A percentile compares a stretch with the other conserved stretches of the same genome.
These are phyloP conservation scores for Samia ricini DNA, from an alignment of 1,140 invertebrate species.

Conservation along the genomic window DNA sequence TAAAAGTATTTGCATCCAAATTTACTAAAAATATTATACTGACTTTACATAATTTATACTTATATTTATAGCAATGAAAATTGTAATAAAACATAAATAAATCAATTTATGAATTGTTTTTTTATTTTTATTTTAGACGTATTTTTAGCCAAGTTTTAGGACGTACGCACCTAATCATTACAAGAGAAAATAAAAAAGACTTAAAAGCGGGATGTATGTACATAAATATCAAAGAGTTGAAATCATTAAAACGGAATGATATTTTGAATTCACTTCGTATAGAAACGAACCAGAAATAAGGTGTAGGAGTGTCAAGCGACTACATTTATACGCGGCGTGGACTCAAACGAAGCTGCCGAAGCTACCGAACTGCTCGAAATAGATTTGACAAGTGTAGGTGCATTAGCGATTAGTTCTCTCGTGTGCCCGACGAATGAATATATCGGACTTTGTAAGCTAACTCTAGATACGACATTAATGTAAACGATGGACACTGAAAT, in stretches of 20 bases:
- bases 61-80: too few relatives aligned
- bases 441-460: constrained; percentile 1
- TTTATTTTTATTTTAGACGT: too few relatives aligned
- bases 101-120: too few relatives aligned
- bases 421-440: constrained; percentile 28
- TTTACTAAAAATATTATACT: too few relatives aligned
- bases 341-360: background rate
- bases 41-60: too few relatives aligned
- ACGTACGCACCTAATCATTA: too few relatives aligned
- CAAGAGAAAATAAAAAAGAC: too few relatives aligned
- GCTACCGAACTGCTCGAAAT: constrained; percentile 12
- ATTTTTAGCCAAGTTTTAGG: too few relatives aligned
- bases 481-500: background rate
- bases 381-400: constrained; percentile 31
- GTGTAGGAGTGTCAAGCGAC: background rate
- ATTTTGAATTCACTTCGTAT: background rate
- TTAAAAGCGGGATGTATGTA: too few relatives aligned
- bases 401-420: constrained; percentile 45
- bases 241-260: background rate
- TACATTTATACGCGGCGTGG: background rate
- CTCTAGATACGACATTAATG: background rate
- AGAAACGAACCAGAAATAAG: background rate
- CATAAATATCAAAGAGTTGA: background rate
- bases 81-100: too few relatives aligned
- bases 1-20: too few relatives aligned